These are phyloP conservation scores for Mamestra brassicae DNA, from an alignment of 2,888 invertebrate genomes.

Conservation along the genomic window DNA sequence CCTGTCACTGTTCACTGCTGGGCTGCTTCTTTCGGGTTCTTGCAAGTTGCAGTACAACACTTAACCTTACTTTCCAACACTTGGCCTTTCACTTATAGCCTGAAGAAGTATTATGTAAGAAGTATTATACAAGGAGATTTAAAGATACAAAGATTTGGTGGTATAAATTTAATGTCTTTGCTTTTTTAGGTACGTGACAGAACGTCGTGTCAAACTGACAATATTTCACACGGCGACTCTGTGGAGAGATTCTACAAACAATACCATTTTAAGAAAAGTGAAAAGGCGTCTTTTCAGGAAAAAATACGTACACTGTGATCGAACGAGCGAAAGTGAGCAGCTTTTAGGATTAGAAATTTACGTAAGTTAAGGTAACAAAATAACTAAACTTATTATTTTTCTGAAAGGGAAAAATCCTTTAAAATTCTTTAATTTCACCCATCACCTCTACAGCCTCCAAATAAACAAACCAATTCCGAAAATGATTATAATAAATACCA, in stretches of 20 bases:
- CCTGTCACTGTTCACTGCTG: no score
- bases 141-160: no score
- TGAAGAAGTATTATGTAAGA: no score
- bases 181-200: no score
- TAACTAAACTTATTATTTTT: neutral
- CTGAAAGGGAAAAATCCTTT: neutral
- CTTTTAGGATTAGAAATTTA: conserved; percentile 1
- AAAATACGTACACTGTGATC: neutral
- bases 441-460: neutral
- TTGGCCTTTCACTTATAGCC: no score
- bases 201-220: no score
- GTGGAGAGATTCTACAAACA: neutral
- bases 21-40: no score
- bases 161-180: no score
- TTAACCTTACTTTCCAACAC: no score
- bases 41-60: no score
- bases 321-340: neutral
- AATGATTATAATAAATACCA: neutral
- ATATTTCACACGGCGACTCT: neutral
- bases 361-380: neutral
- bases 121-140: no score
- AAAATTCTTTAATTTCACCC: neutral
- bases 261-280: neutral
- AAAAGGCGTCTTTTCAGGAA: neutral
- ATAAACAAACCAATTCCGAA: neutral